Base-by-base conservation (phyloP, 2,797 vertebrate species). In the Xerus rutilus region DNA sequence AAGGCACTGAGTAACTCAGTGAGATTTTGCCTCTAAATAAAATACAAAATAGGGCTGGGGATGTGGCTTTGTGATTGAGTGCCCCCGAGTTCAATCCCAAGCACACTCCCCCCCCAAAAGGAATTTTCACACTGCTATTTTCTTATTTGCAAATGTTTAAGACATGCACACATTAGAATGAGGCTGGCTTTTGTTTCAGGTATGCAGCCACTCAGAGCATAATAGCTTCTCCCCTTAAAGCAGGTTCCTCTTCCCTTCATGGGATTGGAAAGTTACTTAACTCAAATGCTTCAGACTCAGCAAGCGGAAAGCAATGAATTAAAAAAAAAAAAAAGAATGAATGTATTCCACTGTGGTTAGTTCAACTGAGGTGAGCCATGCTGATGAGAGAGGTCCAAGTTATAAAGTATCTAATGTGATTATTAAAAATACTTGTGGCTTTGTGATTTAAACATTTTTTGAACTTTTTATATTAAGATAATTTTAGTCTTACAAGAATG, bases 391-490 rank as follows among this genome's bases (percentile, higher is more conserved):
- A 32, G 5, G 1, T 49, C 43, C 35, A n/a, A 17, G 18, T 65
- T 77, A 77, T 5, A 3, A 35, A 83, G 54, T 43, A 18, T 32
- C 69, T 73, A 69, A 13, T 13, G 32, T 32, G 45, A 39, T 47
- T 23, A 65, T 17, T 30, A 45, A 52, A 74, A 73, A 69, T 74
- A 69, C 8, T 11, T 28, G 20, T 35, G 45, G 18, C 52, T 67
- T 78, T 35, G 18, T 76, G 52, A 90, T 47, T 86, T 47, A 52
- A 73, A 64, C 39, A 64, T 7, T 15, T 91, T 76, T 67, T 43
- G 14, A 39, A 45, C 15, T 88, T 85, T 45, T 67, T 12, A 32
- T 45, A 85, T 79, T 93, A 59, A 81, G 47, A 81, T 70, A 85
- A 85, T 81, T 94, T 89, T 86, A 74, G 72, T 21, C 18, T n/a